phyloP scores from a whole-genome alignment of 2,113 vertebrate species.

The Melospiza melodia region DNA sequence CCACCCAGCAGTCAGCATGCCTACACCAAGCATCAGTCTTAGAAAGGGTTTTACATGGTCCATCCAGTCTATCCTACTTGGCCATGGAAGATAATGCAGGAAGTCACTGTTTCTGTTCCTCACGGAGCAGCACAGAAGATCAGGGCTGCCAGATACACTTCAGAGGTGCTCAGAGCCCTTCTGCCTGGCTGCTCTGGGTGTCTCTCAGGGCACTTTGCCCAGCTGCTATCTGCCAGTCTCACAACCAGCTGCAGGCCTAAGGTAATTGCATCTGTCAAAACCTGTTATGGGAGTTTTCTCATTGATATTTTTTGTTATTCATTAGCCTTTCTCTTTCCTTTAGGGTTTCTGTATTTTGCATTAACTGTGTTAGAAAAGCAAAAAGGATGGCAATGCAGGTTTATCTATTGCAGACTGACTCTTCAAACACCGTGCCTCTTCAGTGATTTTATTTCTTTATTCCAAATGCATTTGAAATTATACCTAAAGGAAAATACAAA shows the following conservation, averaged over 20 bases:
- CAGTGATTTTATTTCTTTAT: neutral
- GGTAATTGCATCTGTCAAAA: slow-evolving; percentile 49
- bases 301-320: neutral
- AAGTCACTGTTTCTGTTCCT: neutral
- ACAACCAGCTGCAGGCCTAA: slow-evolving; percentile 14
- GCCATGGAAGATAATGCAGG: neutral
- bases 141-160: neutral
- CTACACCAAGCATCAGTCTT: neutral
- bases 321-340: neutral
- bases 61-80: neutral
- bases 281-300: neutral
- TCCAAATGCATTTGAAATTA: neutral
- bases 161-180: neutral
- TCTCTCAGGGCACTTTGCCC: neutral
- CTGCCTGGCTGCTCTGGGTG: neutral
- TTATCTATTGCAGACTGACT: neutral
- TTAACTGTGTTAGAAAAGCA: neutral
- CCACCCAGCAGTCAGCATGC: neutral
- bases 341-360: neutral
- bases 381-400: neutral
- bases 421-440: neutral
- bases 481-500: neutral
- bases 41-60: neutral
- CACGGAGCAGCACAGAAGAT: neutral
- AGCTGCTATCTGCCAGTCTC: slow-evolving; percentile 21